A percentile compares a stretch with the other conserved stretches of the same genome.
phyloP scores from a whole-genome alignment of 2,113 vertebrate genomes.

The Talpa occidentalis region DNA sequence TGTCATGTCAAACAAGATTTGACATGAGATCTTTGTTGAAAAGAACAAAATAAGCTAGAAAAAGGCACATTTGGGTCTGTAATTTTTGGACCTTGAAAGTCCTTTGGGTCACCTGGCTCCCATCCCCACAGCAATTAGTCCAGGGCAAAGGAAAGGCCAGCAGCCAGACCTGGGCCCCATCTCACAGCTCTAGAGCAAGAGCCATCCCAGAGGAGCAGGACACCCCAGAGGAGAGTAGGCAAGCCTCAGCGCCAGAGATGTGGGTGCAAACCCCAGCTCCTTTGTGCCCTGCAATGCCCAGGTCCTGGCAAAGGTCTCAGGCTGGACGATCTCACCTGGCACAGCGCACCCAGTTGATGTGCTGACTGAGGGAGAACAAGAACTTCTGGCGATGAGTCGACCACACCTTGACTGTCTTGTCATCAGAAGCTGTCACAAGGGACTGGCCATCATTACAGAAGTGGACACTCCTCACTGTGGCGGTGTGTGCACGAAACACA shows the following conservation, averaged over 20 bases:
- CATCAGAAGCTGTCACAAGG: constrained; percentile 95
- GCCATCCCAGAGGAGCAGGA: background rate
- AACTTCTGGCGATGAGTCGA: constrained; percentile 96
- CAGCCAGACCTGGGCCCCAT: background rate
- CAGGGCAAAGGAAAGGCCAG: background rate
- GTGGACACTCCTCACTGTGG: constrained; percentile 93
- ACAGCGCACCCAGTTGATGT: constrained; percentile 99
- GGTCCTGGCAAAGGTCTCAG: background rate
- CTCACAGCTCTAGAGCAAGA: background rate
- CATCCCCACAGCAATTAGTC: background rate
- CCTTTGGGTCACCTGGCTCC: background rate
- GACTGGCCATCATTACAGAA: constrained; percentile 95
- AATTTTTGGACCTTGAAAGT: background rate
- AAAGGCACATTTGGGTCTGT: background rate
- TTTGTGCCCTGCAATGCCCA: background rate
- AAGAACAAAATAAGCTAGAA: background rate
- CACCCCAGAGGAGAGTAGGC: background rate
- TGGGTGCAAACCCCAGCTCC: background rate
- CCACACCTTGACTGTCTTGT: constrained; percentile 98
- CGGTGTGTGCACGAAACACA: constrained; percentile 94
- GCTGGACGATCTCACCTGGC: constrained; percentile 88
- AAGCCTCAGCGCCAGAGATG: background rate
- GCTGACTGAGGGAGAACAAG: constrained; percentile 95
- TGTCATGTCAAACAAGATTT: too few species aligned
- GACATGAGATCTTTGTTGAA: background rate